Base-by-base conservation (phyloP, 53 echinoderm and acorn worm genomes). In the Holothuria leucospilota region DNA sequence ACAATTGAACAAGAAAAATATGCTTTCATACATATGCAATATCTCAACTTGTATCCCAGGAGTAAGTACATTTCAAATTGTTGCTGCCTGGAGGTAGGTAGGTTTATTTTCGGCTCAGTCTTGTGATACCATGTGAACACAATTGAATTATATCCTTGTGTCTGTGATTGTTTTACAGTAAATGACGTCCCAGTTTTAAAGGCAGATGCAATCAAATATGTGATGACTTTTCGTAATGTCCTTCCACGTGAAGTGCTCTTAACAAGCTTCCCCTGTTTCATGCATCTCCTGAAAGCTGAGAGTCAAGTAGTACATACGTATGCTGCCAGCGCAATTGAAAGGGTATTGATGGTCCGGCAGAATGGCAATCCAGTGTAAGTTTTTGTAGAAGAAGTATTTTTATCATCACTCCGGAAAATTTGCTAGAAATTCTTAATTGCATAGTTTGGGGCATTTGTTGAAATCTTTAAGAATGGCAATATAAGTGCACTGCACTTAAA, bases 281-380 rank as follows among this genome's bases (percentile, higher is more conserved):
- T 96, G 25, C 40, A 64, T 27, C 88, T 95, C 0, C 81, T 96
- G 67, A 93, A 89, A 58, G 93, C 93, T 0, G 90, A 96, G 95
- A 96, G 95, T 61, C 87, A 88, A 39, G 97, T 96, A 20, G 97
- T 96, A 9, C 97, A 96, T 62, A 96, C 97, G 18, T 96, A 96
- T 68, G 97, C 97, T 0, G 97, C 97, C 25, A 84, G 82, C 40
- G 91, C 94, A 26, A 67, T 96, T 24, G 96, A 96, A 83, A 93
- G 90, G 87, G 73, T 93, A 12, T 72, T 90, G 6, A n/a, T 90
- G 63, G 86, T 90, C 0, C 71, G 90, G 10, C 65, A 42, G 23
- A 89, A 91, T 49, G 94, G 94, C 72, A 75, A 68, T 29, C 84
- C 87, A 56, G 90, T 88, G 94, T 94, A 89, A 94, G 94, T 94